Base-by-base conservation (phyloP, 2,888 invertebrate genomes). In the Mesoligia furuncula region DNA sequence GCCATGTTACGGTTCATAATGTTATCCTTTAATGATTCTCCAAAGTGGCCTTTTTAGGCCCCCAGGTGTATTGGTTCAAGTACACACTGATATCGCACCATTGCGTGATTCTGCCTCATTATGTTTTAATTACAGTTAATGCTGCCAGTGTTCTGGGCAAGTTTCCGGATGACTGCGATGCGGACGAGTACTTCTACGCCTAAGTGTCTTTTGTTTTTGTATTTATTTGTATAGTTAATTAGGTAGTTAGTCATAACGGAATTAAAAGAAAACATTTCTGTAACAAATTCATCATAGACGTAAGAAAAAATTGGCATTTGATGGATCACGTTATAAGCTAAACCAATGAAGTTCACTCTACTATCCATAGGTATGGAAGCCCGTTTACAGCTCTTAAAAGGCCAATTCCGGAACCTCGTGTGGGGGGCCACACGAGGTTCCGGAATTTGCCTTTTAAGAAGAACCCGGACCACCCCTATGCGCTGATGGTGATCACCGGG, bases 331-430 rank as follows among this genome's bases (percentile, higher is more conserved):
- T 20, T 6, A n/a, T 36, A 17, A 48, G 6, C 31, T 42, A 13
- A 80, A 51, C n/a, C n/a, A 57, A 71, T 71, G 13, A 42, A 59
- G 24, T 65, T 51, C 48, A n/a, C 9, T 54, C 17, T 42, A 62
- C n/a, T 36, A 24, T 4, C 9, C 31, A 6, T 59, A 31, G 13
- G 27, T 61, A 51, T 39, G 39, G 39, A 36, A 6, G 36, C 6
- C 36, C 36, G 6, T 6, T 36, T 36, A 7, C 36, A 7, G 36
- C n/a, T n/a, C n/a, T n/a, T n/a, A n/a, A n/a, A n/a, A n/a, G n/a
- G n/a, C n/a, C n/a, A n/a, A n/a, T n/a, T n/a, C n/a, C n/a, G n/a
- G n/a, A n/a, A n/a, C n/a, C n/a, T n/a, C n/a, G n/a, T n/a, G n/a
- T n/a, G n/a, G n/a, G n/a, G n/a, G n/a, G n/a, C n/a, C n/a, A n/a